Evolutionary conservation across 2,113 vertebrate species (phyloP).

Genomic region (Atractosteus spatula): DNA sequence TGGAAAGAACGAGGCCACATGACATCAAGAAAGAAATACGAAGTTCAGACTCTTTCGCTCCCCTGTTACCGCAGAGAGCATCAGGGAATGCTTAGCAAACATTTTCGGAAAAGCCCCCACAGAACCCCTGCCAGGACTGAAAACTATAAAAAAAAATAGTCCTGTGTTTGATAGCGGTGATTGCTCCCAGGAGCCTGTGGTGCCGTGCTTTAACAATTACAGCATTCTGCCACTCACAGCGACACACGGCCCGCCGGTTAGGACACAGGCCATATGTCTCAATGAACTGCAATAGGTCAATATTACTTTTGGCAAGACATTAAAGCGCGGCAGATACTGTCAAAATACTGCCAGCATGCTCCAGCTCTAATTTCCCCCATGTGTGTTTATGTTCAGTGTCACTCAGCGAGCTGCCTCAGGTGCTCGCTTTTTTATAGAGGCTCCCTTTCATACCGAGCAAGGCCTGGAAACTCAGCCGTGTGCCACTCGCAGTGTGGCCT

Average conservation of each 20-base stretch:
- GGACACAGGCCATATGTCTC: constrained; percentile 33
- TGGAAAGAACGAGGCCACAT: not conserved
- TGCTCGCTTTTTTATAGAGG: not conserved
- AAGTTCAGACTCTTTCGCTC: constrained; percentile 1
- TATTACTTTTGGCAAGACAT: constrained; percentile 16
- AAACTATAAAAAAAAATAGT: constrained; percentile 6
- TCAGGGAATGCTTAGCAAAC: constrained; percentile 31
- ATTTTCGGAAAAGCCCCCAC: not conserved
- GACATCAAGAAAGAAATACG: constrained; percentile 25
- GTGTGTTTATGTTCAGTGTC: constrained; percentile 6
- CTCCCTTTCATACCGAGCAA: too few species aligned
- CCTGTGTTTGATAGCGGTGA: constrained; percentile 7
- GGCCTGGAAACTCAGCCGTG: too few species aligned
- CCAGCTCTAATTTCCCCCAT: constrained; percentile 12
- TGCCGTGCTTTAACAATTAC: constrained; percentile 19
- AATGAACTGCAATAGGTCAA: constrained; percentile 29
- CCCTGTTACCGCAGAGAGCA: constrained; percentile 1
- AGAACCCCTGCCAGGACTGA: not conserved
- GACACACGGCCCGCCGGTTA: constrained; percentile 7
- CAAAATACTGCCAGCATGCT: constrained; percentile 18
- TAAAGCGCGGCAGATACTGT: constrained; percentile 6
- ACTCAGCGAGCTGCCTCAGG: constrained; percentile 3
- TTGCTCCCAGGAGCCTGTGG: constrained; percentile 1
- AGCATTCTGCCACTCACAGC: constrained; percentile 13
- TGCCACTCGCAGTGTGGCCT: too few species aligned